Evolutionary conservation across 2,888 invertebrate genomes (phyloP), one percentile per base, ranked within the genome.

Genomic region (Torymus auratus): DNA sequence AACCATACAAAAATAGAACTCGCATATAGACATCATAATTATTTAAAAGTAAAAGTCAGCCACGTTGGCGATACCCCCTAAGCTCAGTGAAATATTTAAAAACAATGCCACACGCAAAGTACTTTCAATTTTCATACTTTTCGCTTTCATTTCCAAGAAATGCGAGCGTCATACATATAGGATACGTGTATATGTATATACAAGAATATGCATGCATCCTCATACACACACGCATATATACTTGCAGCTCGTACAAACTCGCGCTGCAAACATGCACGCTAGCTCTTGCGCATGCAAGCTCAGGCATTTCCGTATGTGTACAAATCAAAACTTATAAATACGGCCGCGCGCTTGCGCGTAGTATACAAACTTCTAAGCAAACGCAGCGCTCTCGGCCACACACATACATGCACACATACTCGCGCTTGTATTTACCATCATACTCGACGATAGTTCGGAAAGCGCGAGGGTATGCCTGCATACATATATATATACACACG

Each of bases 311-410:
- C 14, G 52, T 55, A 58, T 60, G 70, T 73, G 62, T 77, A 77
- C 71, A 72, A 80, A 80, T 77, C 80, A 80, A 71, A 80, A 80
- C 76, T 80, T 80, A 76, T 72, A 76, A 80, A 80, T 68, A 80
- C 60, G 53, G 72, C 56, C 20, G 72, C 28, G 28, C 28, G 28
- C 28, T 28, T 28, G 28, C 28, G 28, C 28, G 28, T 28, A 28
- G 28, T 23, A 60, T 50, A n/a, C n/a, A 62, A 74, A 79, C 68
- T 79, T 78, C 61, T n/a, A 58, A 74, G 74, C 74, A 79, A 79
- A 79, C 62, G 69, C 69, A 56, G 20, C 55, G 50, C 52, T n/a
- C 55, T 7, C 53, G 60, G 28, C 28, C 41, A 50, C 41, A 2
- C 23, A 12, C n/a, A 52, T 12, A 52, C 20, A 58, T 15, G 4